Evolutionary conservation across 2,113 vertebrate species (phyloP).

Genomic region (Apodemus sylvaticus): DNA sequence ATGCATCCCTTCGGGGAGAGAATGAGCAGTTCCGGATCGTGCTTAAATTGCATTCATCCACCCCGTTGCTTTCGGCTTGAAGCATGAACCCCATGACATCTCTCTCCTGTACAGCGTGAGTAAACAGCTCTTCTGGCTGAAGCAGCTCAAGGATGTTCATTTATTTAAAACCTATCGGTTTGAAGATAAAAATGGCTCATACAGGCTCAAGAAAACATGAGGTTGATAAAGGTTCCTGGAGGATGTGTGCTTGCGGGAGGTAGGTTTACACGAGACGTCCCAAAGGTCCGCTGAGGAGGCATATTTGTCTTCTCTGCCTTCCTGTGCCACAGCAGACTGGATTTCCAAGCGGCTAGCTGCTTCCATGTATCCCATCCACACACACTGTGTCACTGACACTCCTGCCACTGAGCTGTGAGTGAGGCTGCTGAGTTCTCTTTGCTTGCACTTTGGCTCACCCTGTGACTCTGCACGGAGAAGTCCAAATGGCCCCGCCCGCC

Average conservation of each 20-base stretch:
- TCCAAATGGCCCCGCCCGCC: background rate
- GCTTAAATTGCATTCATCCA: background rate
- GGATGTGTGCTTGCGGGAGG: background rate
- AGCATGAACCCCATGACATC: background rate
- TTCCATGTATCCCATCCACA: background rate
- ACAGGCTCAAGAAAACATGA: background rate
- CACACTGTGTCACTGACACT: background rate
- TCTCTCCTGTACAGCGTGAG: background rate
- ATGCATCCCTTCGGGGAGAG: background rate
- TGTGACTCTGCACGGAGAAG: background rate
- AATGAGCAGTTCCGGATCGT: background rate
- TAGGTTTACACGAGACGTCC: background rate
- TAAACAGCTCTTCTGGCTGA: background rate
- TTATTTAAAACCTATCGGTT: background rate
- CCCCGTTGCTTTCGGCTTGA: background rate
- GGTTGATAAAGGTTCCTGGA: slow-evolving; percentile 12
- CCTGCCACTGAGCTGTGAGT: background rate
- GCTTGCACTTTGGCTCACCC: too few relatives aligned
- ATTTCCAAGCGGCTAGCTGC: slow-evolving; percentile 26
- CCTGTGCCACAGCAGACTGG: background rate
- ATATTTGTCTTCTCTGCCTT: background rate
- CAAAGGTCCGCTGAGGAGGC: background rate
- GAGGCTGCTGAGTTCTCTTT: background rate
- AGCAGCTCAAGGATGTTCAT: background rate
- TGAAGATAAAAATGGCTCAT: slow-evolving; percentile 43